Percentiles rank a stretch among this genome's conserved stretches.
Conservation (phyloP, 1,140 invertebrate genomes). For the Formica exsecta region DNA sequence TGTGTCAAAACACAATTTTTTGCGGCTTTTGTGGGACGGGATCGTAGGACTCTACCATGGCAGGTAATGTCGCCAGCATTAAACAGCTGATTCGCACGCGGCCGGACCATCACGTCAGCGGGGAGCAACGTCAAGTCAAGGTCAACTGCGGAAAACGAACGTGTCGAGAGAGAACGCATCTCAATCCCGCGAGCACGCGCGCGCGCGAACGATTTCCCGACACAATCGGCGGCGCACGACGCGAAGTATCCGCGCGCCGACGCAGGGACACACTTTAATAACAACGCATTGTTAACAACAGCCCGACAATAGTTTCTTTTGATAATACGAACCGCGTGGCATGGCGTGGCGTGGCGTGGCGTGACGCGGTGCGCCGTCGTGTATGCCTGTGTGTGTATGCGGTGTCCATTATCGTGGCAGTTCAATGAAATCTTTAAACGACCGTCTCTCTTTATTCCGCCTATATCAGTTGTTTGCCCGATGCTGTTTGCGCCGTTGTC, state of each 20-base stretch:
- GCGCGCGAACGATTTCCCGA: slow-evolving; percentile 42
- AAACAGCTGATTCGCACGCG: slow-evolving; percentile 54
- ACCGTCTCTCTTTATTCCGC: slow-evolving; percentile 77
- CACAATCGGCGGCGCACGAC: slow-evolving; percentile 17
- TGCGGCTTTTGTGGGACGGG: slow-evolving; percentile 30
- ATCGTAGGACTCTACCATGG: slow-evolving; percentile 10
- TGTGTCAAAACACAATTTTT: slow-evolving; percentile 43
- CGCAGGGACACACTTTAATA: slow-evolving; percentile 74
- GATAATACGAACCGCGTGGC: slow-evolving; percentile 78
- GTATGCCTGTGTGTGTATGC: slow-evolving; percentile 69
- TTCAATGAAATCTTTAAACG: slow-evolving; percentile 84
- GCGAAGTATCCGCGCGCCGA: slow-evolving; percentile 63
- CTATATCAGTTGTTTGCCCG: slow-evolving; percentile 82
- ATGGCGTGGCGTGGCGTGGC: slow-evolving; percentile 42
- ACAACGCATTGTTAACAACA: slow-evolving; percentile 83
- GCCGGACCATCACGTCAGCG: slow-evolving; percentile 33
- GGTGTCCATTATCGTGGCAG: slow-evolving; percentile 77
- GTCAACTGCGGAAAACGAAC: slow-evolving; percentile 26
- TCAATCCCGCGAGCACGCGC: slow-evolving; percentile 2
- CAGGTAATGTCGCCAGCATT: slow-evolving; percentile 18
- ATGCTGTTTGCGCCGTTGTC: slow-evolving; percentile 78
- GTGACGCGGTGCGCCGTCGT: slow-evolving; percentile 39
- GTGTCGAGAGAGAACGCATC: slow-evolving; percentile 34
- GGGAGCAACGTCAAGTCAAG: slow-evolving; percentile 48
- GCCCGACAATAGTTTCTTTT: slow-evolving; percentile 84